Evolutionary conservation across 2,113 vertebrate species (phyloP), one percentile per base, ranked within the genome.

Genomic region (Ardeotis arabs): DNA sequence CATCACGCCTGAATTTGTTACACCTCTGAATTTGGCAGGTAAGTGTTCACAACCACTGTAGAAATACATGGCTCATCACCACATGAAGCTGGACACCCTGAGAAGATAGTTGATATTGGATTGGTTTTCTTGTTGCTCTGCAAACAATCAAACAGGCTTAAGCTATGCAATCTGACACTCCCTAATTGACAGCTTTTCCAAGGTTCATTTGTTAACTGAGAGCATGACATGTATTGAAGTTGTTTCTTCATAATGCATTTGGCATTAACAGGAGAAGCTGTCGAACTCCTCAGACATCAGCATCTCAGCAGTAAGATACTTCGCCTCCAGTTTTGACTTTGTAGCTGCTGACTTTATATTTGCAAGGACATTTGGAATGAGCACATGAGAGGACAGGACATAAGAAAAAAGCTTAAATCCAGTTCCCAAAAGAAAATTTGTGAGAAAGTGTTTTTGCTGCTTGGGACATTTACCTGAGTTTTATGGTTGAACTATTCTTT

Each of bases 191-290:
- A 93, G 83, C 92, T 92, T 94, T 94, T 86, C 76, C 73, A 84
- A 84, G 86, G 92, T 92, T 94, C 92, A 96, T 97, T 97, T 96
- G 95, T 93, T 97, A 90, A 72, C 95, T 75, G 83, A 92, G 86
- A 90, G 73, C 92, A 50, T 96, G 92, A 92, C 95, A 90, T 70
- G 35, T 90, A 81, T 90, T 92, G 85, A 92, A 93, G 90, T 87
- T 94, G 89, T 95, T 94, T 89, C 95, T 92, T 93, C 90, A 95
- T 96, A 94, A 96, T 88, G 79, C 86, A 28, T 78, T 96, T 93
- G 96, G 83, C 93, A 84, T 96, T 94, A 96, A 60, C 56, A 69
- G 88, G 44, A 72, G 66, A 92, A 75, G 87, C 45, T 92, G 88
- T 78, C 12, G 33, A 81, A 87, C 0, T 33, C 64, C 49, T 95